phyloP scores from a whole-genome alignment of 2,113 vertebrate species.

The Dicerorhinus sumatrensis region DNA sequence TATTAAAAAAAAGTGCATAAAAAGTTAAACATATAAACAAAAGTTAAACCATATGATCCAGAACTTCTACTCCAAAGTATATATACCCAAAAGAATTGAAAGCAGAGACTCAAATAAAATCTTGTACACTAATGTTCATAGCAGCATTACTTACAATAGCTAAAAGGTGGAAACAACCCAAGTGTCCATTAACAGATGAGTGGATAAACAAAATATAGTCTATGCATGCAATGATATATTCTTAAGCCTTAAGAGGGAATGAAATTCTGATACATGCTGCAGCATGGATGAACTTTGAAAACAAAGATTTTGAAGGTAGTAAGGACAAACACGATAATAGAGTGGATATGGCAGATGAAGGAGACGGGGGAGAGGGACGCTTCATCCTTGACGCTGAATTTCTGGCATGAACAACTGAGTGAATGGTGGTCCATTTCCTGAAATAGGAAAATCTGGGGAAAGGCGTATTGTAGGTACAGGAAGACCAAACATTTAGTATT shows the following conservation, averaged over 20 bases:
- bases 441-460: neutral
- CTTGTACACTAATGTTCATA: neutral
- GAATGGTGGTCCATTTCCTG: neutral
- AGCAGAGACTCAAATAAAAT: neutral
- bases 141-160: neutral
- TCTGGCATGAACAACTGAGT: neutral
- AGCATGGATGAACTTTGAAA: constrained; percentile 15
- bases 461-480: neutral
- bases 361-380: neutral
- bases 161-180: neutral
- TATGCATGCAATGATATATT: neutral
- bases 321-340: neutral
- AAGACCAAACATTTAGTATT: neutral
- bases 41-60: neutral
- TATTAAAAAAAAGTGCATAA: neutral
- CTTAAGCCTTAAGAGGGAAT: constrained; percentile 8
- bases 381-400: neutral
- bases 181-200: neutral
- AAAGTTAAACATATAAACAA: neutral
- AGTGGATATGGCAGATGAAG: neutral
- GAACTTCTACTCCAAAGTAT: neutral
- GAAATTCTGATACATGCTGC: neutral
- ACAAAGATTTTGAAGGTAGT: neutral
- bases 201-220: neutral
- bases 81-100: neutral